Evolutionary conservation across 2,113 vertebrate genomes (phyloP).

Genomic region (Corvus moneduloides): DNA sequence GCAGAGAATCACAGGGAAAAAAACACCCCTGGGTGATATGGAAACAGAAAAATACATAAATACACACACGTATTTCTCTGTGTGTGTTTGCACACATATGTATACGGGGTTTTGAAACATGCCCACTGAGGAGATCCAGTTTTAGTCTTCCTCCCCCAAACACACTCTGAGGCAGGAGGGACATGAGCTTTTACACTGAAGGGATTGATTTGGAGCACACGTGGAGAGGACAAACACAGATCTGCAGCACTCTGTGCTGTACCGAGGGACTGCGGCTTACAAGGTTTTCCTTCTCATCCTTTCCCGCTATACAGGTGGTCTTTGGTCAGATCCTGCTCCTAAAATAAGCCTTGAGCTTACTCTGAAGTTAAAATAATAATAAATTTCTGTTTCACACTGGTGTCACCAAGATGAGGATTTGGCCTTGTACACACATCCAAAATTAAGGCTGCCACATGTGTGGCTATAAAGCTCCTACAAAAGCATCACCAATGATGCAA

Average conservation of each 20-base stretch:
- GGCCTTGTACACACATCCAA: not conserved
- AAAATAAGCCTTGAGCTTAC: not conserved
- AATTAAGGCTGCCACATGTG: not conserved
- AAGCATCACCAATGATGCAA: not conserved
- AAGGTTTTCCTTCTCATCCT: not conserved
- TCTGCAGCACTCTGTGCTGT: not conserved
- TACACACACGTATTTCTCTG: accelerated
- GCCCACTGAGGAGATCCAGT: not conserved
- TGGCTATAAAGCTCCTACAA: not conserved
- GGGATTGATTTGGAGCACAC: not conserved
- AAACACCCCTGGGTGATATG: not conserved
- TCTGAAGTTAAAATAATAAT: not conserved
- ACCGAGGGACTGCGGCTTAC: not conserved
- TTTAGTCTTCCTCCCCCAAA: not conserved
- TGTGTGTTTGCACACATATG: not conserved
- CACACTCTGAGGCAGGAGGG: not conserved
- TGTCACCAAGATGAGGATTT: not conserved
- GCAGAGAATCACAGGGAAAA: not conserved
- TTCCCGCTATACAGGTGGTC: not conserved
- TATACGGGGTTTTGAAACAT: not conserved
- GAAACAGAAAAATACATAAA: not conserved
- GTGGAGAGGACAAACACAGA: not conserved
- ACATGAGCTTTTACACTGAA: not conserved
- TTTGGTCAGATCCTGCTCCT: not conserved
- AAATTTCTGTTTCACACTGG: not conserved